phyloP scores from a whole-genome alignment of 2,888 invertebrate genomes.

The Coremacera marginata region DNA sequence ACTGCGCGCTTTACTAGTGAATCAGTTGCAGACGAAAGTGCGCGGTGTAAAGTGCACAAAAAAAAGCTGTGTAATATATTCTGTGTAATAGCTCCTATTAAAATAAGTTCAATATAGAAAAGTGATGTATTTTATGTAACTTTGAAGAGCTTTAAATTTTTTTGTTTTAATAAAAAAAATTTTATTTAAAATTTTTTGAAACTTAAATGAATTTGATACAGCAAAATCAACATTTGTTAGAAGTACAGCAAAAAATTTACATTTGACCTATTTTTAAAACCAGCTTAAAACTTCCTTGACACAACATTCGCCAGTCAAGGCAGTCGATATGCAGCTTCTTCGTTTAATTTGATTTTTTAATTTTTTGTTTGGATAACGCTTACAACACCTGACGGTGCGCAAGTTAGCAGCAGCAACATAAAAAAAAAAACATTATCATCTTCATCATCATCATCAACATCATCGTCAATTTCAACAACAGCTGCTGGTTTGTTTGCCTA shows the following conservation, averaged over 20 bases:
- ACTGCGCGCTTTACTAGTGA: not conserved
- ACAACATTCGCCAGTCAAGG: not conserved
- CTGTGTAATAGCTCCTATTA: too few relatives aligned
- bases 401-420: not conserved
- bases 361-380: not conserved
- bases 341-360: not conserved
- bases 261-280: conserved; percentile 8
- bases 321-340: not conserved
- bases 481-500: conserved; percentile 31
- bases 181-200: not conserved
- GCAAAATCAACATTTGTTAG: not conserved
- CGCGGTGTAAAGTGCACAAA: conserved; percentile 11
- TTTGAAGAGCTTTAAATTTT: too few relatives aligned
- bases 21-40: conserved; percentile 14
- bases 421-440: too few relatives aligned
- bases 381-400: not conserved
- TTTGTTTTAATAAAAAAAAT: not conserved
- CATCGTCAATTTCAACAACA: conserved; percentile 1
- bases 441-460: too few relatives aligned
- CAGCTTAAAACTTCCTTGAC: conserved; percentile 1
- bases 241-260: conserved; percentile 19
- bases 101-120: too few relatives aligned
- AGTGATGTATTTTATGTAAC: too few relatives aligned
- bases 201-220: not conserved
- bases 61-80: too few relatives aligned